Conservation (phyloP, 2,797 vertebrate species). For the Cyclura pinguis region DNA sequence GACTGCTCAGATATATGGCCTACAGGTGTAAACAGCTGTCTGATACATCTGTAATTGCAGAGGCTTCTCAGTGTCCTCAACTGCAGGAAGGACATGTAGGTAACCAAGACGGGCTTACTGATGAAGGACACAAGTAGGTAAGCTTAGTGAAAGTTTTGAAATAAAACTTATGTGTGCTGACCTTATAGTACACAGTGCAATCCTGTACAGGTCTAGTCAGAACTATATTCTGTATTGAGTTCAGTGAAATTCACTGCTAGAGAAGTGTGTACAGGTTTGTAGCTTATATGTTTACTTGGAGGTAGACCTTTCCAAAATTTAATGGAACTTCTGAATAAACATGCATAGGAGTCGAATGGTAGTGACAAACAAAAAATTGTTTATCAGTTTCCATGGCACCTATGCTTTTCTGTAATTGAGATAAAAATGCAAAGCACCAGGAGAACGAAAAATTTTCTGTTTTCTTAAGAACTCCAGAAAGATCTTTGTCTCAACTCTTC, state of each 20-base stretch:
- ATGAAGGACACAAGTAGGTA: constrained; percentile 94
- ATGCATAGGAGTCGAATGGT: background rate
- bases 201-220: background rate
- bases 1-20: constrained; percentile 93
- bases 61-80: constrained; percentile 92
- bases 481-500: background rate
- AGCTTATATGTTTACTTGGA: background rate
- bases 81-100: constrained; percentile 98
- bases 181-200: background rate
- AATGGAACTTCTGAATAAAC: background rate
- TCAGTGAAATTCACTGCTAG: background rate
- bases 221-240: background rate
- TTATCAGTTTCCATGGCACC: background rate
- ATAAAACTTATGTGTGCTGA: background rate
- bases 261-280: background rate
- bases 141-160: constrained; percentile 21
- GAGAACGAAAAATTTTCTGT: background rate
- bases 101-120: constrained; percentile 98
- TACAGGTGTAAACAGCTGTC: constrained; percentile 98
- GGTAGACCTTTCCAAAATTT: background rate
- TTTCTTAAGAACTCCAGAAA: background rate
- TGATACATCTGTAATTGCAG: constrained; percentile 89
- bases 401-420: background rate
- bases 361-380: too few relatives aligned
- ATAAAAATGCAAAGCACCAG: background rate